Base-by-base conservation (phyloP, 1,140 invertebrate genomes). In the Trichonephila clavata region DNA sequence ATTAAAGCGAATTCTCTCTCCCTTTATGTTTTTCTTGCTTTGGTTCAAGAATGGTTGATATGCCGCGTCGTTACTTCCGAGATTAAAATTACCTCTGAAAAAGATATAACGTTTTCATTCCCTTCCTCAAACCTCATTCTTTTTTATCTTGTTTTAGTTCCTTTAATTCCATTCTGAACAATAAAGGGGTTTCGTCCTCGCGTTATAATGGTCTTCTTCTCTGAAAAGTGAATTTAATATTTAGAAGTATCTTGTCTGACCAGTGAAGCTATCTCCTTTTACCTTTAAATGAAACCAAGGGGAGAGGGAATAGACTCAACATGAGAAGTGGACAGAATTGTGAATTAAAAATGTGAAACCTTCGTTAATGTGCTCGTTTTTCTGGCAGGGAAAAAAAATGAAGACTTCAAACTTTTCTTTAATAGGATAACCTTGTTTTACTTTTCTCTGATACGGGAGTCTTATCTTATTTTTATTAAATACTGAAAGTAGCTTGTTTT, bases 91-190 rank as follows among this genome's bases (percentile, higher is more conserved):
- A 80, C 89, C 71, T 24, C 57, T 80, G 60, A 27, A 90, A 80
- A 90, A 90, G 89, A 80, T 77, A 77, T 90, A 90, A 90, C 89
- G 71, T 90, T 90, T 90, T 81, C 61, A 81, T 90, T 90, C 71
- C 68, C 50, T 50, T 89, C 57, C 57, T 81, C 65, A 80, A 90
- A 90, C 89, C 60, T 90, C 89, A 81, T 90, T 90, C 57, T 80
- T 88, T 50, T 50, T 81, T 80, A 90, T 90, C 89, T 61, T 60
- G 89, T 80, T 90, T 90, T 68, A 81, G 89, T 61, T 90, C 50
- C 89, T 90, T 90, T 90, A 90, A 90, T 90, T 90, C 71, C 89
- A 90, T 90, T 90, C 27, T 8, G 68, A 80, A 81, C 89, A 90
- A 81, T 61, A 81, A 90, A 80, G 50, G 43, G 77, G 39, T 90